These are phyloP conservation scores for Noctua janthe DNA, from an alignment of 2,888 invertebrate species.

Conservation along the genomic window DNA sequence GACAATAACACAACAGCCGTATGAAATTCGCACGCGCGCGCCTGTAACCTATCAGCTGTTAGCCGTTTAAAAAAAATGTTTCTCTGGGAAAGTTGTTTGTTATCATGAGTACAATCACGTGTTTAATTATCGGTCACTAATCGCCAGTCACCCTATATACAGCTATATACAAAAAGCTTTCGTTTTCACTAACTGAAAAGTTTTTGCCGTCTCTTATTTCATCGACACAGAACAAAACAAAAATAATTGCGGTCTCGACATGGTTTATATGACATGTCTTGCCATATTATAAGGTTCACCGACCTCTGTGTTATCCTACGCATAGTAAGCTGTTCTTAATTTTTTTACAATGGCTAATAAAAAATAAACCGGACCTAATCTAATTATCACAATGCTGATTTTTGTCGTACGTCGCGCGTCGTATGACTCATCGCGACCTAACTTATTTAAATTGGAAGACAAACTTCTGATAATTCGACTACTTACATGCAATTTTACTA, in stretches of 20 bases:
- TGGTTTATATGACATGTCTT: not conserved
- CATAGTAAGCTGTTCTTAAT: slow-evolving; percentile 25
- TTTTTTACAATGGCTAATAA: slow-evolving; percentile 33
- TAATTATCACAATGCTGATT: slow-evolving; percentile 23
- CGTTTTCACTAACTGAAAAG: not conserved
- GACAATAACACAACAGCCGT: too few relatives aligned
- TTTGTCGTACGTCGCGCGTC: not conserved
- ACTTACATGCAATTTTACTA: not conserved
- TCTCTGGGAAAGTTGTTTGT: too few relatives aligned
- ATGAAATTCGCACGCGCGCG: too few relatives aligned
- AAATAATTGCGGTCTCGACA: not conserved
- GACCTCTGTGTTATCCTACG: slow-evolving; percentile 42
- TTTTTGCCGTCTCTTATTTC: not conserved
- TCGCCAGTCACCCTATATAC: too few relatives aligned
- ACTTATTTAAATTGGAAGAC: not conserved
- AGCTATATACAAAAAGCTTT: not conserved
- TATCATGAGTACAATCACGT: too few relatives aligned
- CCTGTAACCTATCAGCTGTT: too few relatives aligned
- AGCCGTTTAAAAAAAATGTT: too few relatives aligned
- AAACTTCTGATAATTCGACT: not conserved
- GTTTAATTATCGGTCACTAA: too few relatives aligned
- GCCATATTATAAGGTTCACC: slow-evolving; percentile 30
- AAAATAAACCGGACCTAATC: slow-evolving; percentile 19
- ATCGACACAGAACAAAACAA: not conserved
- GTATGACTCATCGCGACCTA: not conserved